Evolutionary conservation across 1,140 invertebrate species (phyloP).

Genomic region (Drosophila ironensis): DNA sequence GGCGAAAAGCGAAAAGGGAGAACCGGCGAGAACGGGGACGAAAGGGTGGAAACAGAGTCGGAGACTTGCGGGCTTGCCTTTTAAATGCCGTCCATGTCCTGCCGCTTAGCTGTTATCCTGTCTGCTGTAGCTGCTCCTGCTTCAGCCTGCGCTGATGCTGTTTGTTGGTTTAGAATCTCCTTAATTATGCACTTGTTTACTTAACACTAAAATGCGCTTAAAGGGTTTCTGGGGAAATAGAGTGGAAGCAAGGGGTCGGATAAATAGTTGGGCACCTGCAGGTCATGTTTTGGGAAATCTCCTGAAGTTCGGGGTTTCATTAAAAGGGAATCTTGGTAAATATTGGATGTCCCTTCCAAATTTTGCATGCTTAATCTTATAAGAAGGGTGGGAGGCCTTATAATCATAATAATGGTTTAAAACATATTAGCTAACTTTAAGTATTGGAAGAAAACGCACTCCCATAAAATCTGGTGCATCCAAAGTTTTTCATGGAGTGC

Average conservation of each 20-base stretch:
- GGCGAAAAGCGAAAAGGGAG: conserved; percentile 24
- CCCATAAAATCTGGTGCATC: neutral
- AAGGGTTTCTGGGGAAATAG: conserved; percentile 46
- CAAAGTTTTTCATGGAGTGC: neutral
- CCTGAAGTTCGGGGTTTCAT: neutral
- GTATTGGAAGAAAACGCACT: too few relatives aligned
- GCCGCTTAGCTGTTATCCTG: conserved; percentile 11
- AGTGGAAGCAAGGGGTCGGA: conserved; percentile 15
- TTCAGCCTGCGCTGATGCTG: conserved; percentile 9
- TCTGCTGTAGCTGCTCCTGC: neutral
- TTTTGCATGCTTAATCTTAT: too few relatives aligned
- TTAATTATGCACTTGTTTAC: conserved; percentile 64
- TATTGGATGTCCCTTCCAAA: too few relatives aligned
- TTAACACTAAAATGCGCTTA: conserved; percentile 54
- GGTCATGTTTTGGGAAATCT: neutral
- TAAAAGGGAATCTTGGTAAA: neutral
- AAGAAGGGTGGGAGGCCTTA: too few relatives aligned
- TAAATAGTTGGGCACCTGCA: conserved; percentile 21
- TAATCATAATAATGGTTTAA: too few relatives aligned
- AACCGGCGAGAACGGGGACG: neutral
- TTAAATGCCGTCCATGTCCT: conserved; percentile 44
- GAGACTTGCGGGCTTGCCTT: conserved; percentile 25
- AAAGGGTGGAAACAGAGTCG: neutral
- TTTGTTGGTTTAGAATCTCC: conserved; percentile 40
- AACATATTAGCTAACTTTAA: too few relatives aligned